A percentile compares a stretch with the other conserved stretches of the same genome.
These are phyloP conservation scores for Platyrinchus mystaceus DNA, from an alignment of 2,797 vertebrate genomes.

Conservation along the genomic window DNA sequence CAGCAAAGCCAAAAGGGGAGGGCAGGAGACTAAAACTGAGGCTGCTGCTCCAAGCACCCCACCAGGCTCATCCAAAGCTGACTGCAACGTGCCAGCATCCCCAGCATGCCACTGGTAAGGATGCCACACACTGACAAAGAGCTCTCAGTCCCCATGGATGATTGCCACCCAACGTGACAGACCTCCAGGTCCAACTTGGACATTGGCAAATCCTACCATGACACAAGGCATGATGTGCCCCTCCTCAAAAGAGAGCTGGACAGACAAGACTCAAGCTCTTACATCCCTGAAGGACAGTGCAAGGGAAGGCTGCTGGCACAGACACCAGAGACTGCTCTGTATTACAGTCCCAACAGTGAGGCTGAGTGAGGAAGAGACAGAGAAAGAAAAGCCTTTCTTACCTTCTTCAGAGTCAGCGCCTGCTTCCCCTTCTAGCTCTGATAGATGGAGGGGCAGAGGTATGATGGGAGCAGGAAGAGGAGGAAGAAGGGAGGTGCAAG, in stretches of 20 bases:
- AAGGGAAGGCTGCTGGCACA: neutral
- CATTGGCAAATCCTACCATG: neutral
- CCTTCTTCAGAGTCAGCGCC: conserved; percentile 81
- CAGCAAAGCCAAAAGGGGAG: conserved; percentile 13
- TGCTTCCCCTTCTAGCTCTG: conserved; percentile 82
- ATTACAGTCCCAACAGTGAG: neutral
- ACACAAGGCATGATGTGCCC: neutral
- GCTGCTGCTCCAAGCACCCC: neutral
- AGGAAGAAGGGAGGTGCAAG: conserved; percentile 12
- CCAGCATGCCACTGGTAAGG: fast-evolving
- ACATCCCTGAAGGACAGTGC: neutral
- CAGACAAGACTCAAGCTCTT: neutral
- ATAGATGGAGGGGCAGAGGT: neutral
- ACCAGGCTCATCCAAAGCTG: neutral
- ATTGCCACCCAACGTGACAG: neutral
- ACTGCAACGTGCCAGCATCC: fast-evolving
- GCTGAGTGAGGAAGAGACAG: neutral
- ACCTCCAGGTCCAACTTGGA: neutral
- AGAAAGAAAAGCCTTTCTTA: conserved; percentile 77
- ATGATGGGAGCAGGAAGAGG: neutral
- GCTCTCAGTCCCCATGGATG: neutral
- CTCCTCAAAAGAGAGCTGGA: neutral
- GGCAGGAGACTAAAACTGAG: neutral
- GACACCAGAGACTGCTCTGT: neutral
- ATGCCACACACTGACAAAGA: neutral